These are phyloP conservation scores for Eumeta japonica DNA, from an alignment of 1,140 invertebrate genomes.

Conservation along the genomic window DNA sequence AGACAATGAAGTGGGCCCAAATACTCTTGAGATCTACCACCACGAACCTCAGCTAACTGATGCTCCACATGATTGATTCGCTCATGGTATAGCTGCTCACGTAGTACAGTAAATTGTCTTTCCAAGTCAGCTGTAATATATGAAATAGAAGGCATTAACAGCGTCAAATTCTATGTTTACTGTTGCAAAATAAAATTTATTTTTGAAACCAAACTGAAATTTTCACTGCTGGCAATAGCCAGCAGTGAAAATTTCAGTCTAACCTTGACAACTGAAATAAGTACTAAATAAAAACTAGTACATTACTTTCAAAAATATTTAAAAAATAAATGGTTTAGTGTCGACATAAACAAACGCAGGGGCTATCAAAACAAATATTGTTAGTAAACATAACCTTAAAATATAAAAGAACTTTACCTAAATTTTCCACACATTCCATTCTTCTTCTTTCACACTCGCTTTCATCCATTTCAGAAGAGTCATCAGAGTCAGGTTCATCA, in stretches of 20 bases:
- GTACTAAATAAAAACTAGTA: too few relatives aligned
- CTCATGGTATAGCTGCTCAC: conserved; percentile 88
- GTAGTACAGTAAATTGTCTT: conserved; percentile 80
- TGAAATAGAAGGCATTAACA: neutral
- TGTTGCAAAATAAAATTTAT: conserved; percentile 5
- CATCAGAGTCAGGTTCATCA: conserved; percentile 74
- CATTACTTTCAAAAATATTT: too few relatives aligned
- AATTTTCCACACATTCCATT: conserved; percentile 80
- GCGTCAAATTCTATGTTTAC: conserved; percentile 2
- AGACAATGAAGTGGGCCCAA: conserved; percentile 79
- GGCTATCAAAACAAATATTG: conserved; percentile 13
- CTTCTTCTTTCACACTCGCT: conserved; percentile 83
- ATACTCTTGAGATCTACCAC: conserved; percentile 85
- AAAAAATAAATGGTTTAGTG: neutral
- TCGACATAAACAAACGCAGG: neutral
- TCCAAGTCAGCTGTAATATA: conserved; percentile 74
- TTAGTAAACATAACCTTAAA: conserved; percentile 56
- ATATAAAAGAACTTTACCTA: conserved; percentile 52
- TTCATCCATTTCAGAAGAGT: conserved; percentile 89
- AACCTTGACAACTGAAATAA: too few relatives aligned
- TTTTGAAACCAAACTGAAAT: too few relatives aligned
- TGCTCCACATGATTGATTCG: conserved; percentile 75
- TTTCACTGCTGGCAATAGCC: too few relatives aligned
- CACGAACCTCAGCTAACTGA: conserved; percentile 81
- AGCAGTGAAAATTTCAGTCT: too few relatives aligned